Percentiles rank a stretch among this genome's conserved stretches.
These are phyloP conservation scores for Nibea albiflora DNA, from an alignment of 2,113 vertebrate species.

Conservation along the genomic window DNA sequence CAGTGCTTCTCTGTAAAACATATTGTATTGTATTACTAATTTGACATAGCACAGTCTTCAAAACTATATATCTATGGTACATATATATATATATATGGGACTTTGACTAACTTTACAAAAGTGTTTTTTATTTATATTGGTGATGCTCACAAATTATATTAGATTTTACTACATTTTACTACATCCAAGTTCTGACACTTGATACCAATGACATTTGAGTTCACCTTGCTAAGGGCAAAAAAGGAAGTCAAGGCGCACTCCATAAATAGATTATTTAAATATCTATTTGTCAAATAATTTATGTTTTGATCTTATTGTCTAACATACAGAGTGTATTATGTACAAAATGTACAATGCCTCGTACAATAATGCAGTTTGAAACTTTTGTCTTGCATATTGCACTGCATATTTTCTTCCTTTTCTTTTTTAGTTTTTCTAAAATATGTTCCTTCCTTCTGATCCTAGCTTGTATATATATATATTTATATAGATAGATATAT, in stretches of 20 bases:
- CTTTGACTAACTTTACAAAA: background rate
- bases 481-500: background rate
- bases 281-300: background rate
- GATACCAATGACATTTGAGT: constrained; percentile 60
- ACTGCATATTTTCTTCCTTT: background rate
- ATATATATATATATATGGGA: background rate
- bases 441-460: background rate
- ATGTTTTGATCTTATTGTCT: background rate
- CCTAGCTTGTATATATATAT: background rate
- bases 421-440: background rate
- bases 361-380: constrained; percentile 6
- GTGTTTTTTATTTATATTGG: background rate
- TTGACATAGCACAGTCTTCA: background rate
- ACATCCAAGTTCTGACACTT: constrained; percentile 31
- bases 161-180: constrained; percentile 26
- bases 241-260: background rate
- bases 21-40: constrained; percentile 3
- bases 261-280: constrained; percentile 10
- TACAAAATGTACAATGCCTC: background rate
- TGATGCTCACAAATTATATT: background rate
- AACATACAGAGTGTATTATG: background rate
- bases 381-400: background rate
- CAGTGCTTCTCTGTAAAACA: constrained; percentile 26
- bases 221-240: constrained; percentile 44
- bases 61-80: background rate